Evolutionary conservation across 2,888 invertebrate genomes (phyloP).

Genomic region (Calameuta idolon): DNA sequence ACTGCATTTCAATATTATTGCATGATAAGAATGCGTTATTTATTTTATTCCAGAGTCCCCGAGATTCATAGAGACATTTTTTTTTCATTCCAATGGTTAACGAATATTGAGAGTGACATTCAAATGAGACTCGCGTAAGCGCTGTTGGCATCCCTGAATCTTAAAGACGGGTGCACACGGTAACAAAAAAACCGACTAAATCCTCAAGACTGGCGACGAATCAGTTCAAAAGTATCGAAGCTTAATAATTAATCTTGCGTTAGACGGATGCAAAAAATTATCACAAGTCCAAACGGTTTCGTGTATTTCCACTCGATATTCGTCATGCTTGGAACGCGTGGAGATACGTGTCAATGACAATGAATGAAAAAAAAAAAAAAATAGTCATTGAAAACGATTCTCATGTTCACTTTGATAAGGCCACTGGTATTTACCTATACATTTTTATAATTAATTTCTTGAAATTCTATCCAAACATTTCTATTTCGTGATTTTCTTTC

Average conservation of each 20-base stretch:
- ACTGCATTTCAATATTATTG: constrained; percentile 62
- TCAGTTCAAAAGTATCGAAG: neutral
- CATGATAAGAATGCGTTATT: constrained; percentile 57
- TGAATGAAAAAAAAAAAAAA: neutral
- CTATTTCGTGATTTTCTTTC: too few species aligned
- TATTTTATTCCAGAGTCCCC: constrained; percentile 28
- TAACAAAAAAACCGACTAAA: too few species aligned
- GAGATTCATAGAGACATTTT: neutral
- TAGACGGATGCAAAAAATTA: neutral
- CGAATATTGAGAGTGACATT: neutral
- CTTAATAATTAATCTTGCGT: neutral
- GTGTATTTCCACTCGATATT: neutral
- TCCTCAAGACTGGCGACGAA: neutral
- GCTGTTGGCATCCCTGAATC: neutral
- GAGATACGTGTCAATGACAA: neutral
- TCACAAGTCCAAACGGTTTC: neutral
- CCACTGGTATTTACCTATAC: too few species aligned
- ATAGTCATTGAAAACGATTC: neutral
- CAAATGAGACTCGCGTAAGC: neutral
- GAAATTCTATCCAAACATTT: too few species aligned
- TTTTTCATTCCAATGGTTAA: neutral
- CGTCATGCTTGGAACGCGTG: neutral
- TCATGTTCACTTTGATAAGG: too few species aligned
- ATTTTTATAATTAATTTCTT: too few species aligned
- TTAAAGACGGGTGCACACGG: too few species aligned